Conservation (phyloP, 1,140 invertebrate genomes). For the Psilanteris sp. region DNA sequence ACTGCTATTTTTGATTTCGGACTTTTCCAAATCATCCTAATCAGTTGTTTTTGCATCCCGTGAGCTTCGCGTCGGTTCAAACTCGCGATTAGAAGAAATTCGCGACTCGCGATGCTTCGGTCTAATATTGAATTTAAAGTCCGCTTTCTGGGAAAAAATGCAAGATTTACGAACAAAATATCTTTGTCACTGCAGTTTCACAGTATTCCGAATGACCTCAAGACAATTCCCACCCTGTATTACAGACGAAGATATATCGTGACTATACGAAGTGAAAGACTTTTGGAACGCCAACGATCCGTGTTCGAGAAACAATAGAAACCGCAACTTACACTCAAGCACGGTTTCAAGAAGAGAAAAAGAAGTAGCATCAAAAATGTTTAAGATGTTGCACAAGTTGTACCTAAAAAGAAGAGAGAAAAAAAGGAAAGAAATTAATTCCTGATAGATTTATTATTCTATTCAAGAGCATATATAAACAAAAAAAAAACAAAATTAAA, state of each 20-base stretch:
- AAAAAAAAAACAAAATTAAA: too few species aligned
- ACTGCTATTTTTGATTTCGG: too few species aligned
- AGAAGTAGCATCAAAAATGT: slow-evolving; percentile 57
- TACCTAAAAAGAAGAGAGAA: slow-evolving; percentile 26
- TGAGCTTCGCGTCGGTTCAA: too few species aligned
- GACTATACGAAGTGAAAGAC: slow-evolving; percentile 58
- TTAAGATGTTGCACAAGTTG: slow-evolving; percentile 56
- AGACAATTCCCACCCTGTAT: slow-evolving; percentile 62
- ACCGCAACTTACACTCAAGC: slow-evolving; percentile 61
- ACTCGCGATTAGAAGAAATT: too few species aligned
- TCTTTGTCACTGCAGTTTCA: slow-evolving; percentile 55
- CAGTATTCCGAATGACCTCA: slow-evolving; percentile 55
- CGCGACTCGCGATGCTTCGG: too few species aligned
- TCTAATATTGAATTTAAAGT: too few species aligned
- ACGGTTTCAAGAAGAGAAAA: slow-evolving; percentile 55
- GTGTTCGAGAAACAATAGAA: slow-evolving; percentile 68
- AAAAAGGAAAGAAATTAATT: slow-evolving; percentile 2
- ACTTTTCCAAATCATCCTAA: too few species aligned
- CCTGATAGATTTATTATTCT: slow-evolving; percentile 56
- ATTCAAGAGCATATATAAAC: slow-evolving; percentile 20
- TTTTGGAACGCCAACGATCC: slow-evolving; percentile 70
- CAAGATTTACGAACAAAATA: slow-evolving; percentile 36
- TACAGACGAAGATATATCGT: slow-evolving; percentile 69
- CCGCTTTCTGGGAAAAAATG: too few species aligned
- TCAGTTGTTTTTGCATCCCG: too few species aligned